Percentiles rank a stretch among this genome's conserved stretches.
Conservation (phyloP, 2,888 invertebrate genomes). For the Mythimna albipuncta region DNA sequence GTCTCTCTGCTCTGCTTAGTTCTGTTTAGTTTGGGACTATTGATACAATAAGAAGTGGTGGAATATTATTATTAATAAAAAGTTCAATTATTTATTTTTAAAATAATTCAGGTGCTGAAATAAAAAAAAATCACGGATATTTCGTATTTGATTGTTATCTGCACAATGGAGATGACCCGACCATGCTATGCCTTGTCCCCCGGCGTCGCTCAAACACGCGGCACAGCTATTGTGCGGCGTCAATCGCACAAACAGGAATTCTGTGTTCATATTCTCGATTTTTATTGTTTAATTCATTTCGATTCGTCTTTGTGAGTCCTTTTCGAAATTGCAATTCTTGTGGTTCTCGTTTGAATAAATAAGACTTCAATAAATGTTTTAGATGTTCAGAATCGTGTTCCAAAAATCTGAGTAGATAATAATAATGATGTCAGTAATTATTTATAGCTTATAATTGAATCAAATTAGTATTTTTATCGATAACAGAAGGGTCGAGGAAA, state of each 20-base stretch:
- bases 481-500: no score
- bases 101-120: neutral
- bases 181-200: constrained; percentile 6
- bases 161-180: constrained; percentile 18
- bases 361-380: neutral
- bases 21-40: no score
- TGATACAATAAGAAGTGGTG: no score
- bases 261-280: neutral
- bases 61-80: neutral
- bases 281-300: constrained; percentile 13
- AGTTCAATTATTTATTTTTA: neutral
- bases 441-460: no score
- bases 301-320: neutral
- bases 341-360: no score
- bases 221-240: constrained; percentile 5
- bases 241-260: constrained; percentile 3
- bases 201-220: constrained; percentile 15
- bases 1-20: no score
- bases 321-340: neutral
- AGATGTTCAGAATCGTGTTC: neutral
- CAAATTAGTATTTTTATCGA: no score
- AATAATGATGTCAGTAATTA: no score
- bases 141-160: neutral
- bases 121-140: neutral
- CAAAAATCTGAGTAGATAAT: neutral